Conservation (phyloP, 2,113 vertebrate species). For the Isurus oxyrinchus region DNA sequence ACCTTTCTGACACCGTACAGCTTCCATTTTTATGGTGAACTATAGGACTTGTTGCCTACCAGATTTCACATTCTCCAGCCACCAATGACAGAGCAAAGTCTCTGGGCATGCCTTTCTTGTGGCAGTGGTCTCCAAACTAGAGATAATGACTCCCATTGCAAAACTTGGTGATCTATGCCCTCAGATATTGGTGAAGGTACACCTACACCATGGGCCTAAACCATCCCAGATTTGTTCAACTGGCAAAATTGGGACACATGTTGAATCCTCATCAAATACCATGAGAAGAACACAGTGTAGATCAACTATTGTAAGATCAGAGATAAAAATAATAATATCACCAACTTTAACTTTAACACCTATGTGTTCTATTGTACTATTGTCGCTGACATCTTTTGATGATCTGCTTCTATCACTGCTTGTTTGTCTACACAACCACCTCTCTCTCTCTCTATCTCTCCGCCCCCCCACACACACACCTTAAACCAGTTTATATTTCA, state of each 20-base stretch:
- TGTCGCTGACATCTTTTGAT: no score
- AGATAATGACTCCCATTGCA: neutral
- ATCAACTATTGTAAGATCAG: no score
- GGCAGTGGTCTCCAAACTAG: neutral
- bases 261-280: neutral
- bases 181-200: neutral
- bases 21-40: neutral
- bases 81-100: neutral
- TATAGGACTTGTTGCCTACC: neutral
- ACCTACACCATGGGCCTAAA: no score
- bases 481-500: no score
- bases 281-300: neutral
- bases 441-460: no score
- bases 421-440: no score
- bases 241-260: neutral
- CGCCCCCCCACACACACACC: no score
- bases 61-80: neutral
- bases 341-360: no score
- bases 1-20: neutral
- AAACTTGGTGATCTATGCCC: neutral
- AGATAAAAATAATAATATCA: no score
- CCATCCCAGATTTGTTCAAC: neutral
- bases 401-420: no score
- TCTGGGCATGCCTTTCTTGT: no score
- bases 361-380: no score